Evolutionary conservation across 92 coral and sea anemone genomes (phyloP).

Genomic region (Phymanthus crucifer): DNA sequence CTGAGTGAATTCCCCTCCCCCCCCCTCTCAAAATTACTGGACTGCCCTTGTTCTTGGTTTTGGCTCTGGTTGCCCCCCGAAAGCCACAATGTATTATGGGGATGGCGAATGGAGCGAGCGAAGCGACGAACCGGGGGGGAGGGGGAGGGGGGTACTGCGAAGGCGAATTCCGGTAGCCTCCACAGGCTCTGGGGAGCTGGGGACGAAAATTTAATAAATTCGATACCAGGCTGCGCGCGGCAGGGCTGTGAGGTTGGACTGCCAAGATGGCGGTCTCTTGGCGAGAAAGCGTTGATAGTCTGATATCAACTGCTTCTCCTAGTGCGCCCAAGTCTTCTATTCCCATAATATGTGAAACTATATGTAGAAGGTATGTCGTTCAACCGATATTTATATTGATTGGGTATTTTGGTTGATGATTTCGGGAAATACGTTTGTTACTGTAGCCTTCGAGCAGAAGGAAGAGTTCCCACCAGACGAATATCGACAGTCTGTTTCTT

Average conservation of each 20-base stretch:
- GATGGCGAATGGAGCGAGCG: no score
- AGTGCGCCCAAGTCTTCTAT: slow-evolving; percentile 61
- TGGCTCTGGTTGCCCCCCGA: no score
- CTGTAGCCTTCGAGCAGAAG: neutral
- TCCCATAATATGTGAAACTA: slow-evolving; percentile 70
- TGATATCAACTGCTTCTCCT: slow-evolving; percentile 66
- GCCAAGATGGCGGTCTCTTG: slow-evolving; percentile 90
- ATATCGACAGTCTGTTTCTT: neutral
- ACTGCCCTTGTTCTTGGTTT: no score
- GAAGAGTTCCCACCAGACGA: neutral
- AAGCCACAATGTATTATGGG: no score
- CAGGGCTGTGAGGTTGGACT: neutral
- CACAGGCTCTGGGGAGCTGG: no score
- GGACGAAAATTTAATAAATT: neutral
- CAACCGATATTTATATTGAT: neutral
- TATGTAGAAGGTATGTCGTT: slow-evolving; percentile 68
- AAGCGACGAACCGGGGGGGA: no score
- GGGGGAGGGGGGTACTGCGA: no score
- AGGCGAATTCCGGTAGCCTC: no score
- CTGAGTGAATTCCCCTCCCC: no score
- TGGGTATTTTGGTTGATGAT: neutral
- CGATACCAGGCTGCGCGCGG: slow-evolving; percentile 1
- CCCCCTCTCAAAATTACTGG: no score
- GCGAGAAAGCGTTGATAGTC: slow-evolving; percentile 68
- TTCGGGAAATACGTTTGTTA: neutral